Evolutionary conservation across 2,888 invertebrate genomes (phyloP).

Genomic region (Ormyrus thymus): DNA sequence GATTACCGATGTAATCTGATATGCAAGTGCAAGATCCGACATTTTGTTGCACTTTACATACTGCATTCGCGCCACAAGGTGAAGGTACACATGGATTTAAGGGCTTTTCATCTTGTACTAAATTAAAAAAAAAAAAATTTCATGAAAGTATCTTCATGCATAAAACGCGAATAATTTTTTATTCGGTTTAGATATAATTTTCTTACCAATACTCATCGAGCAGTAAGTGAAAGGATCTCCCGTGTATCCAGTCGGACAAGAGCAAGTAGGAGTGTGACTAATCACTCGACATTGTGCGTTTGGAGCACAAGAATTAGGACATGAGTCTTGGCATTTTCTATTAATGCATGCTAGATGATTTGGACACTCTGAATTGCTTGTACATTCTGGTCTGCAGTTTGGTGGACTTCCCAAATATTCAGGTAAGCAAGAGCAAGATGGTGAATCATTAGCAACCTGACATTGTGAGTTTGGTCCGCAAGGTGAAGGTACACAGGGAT

Average conservation of each 20-base stretch:
- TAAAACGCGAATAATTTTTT: not conserved
- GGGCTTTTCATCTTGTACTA: not conserved
- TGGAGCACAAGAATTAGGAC: conserved; percentile 84
- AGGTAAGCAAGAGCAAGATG: conserved; percentile 83
- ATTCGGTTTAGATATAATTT: conserved; percentile 68
- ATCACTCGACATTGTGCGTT: conserved; percentile 81
- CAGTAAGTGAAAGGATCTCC: conserved; percentile 84
- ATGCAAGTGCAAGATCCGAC: conserved; percentile 77
- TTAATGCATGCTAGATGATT: conserved; percentile 80
- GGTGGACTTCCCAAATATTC: conserved; percentile 84
- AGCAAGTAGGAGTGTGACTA: conserved; percentile 85
- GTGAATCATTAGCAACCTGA: conserved; percentile 76
- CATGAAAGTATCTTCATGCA: not conserved
- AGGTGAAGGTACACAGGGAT: conserved; percentile 80
- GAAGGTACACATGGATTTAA: conserved; percentile 64
- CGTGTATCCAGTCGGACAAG: conserved; percentile 81
- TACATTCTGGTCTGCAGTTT: conserved; percentile 85
- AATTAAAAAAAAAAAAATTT: not conserved
- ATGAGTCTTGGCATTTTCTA: conserved; percentile 82
- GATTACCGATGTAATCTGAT: conserved; percentile 77
- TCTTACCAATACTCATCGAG: conserved; percentile 30
- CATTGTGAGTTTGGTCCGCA: conserved; percentile 81
- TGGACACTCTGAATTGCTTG: conserved; percentile 81
- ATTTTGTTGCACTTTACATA: conserved; percentile 76
- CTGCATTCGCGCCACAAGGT: conserved; percentile 77